Evolutionary conservation across 2,113 vertebrate genomes (phyloP).

Genomic region (Bubo blakistoni): DNA sequence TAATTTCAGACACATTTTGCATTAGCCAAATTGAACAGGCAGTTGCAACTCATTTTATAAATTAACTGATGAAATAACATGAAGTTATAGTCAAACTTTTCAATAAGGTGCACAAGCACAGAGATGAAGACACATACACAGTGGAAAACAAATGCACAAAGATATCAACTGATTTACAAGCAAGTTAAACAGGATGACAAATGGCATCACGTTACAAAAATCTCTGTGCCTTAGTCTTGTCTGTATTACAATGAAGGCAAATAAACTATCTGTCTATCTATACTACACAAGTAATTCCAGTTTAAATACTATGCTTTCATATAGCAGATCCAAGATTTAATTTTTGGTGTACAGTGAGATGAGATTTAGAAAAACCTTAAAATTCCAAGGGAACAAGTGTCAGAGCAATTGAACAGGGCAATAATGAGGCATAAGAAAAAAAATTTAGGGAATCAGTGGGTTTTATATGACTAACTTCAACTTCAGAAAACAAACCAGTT

Average conservation of each 20-base stretch:
- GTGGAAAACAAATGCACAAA: background rate
- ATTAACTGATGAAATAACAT: background rate
- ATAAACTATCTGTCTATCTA: background rate
- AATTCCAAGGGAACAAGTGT: background rate
- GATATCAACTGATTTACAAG: background rate
- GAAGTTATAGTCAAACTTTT: background rate
- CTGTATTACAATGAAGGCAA: background rate
- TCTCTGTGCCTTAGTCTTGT: background rate
- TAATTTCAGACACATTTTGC: background rate
- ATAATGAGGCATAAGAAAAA: background rate
- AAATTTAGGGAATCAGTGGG: background rate
- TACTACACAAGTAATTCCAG: background rate
- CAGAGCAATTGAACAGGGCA: background rate
- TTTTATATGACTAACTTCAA: conserved; percentile 22
- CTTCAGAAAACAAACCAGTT: conserved; percentile 21
- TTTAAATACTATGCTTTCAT: background rate
- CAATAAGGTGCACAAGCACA: background rate
- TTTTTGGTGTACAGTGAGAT: background rate
- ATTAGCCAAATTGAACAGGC: background rate
- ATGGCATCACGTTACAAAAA: background rate
- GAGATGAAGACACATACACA: background rate
- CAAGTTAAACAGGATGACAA: background rate
- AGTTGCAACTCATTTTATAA: background rate
- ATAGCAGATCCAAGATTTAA: background rate
- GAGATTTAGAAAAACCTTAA: background rate